These are phyloP conservation scores for Riptortus pedestris DNA, from an alignment of 1,140 invertebrate species.

Conservation along the genomic window DNA sequence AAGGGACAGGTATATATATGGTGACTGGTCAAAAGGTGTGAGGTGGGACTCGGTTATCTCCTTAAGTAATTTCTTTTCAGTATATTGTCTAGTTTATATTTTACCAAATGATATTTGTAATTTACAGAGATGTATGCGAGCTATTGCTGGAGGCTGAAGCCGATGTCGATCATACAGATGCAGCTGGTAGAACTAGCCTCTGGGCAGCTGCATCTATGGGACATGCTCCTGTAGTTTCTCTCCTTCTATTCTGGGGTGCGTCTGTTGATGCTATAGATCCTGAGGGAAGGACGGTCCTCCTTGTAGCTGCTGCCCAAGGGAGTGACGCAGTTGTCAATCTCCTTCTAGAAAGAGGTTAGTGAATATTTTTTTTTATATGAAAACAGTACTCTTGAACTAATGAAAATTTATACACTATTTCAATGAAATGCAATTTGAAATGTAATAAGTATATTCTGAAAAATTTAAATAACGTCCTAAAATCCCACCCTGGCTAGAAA, in stretches of 20 bases:
- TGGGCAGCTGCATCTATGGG: conserved; percentile 80
- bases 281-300: conserved; percentile 80
- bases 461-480: no score
- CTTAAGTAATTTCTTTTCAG: no score
- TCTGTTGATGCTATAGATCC: conserved; percentile 81
- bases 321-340: conserved; percentile 71
- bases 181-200: conserved; percentile 63
- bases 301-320: conserved; percentile 79
- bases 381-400: not conserved
- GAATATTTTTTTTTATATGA: not conserved
- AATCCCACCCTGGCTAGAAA: no score
- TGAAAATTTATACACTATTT: not conserved
- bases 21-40: no score
- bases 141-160: conserved; percentile 73
- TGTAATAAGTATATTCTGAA: no score
- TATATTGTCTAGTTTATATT: no score
- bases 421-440: not conserved
- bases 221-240: conserved; percentile 64
- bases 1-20: no score
- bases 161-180: conserved; percentile 74
- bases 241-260: conserved; percentile 78
- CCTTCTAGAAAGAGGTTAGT: conserved; percentile 63
- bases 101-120: not conserved
- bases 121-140: conserved; percentile 61
- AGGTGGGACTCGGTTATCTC: no score